These are phyloP conservation scores for Clitarchus hookeri DNA, from an alignment of 2,888 invertebrate genomes.

Conservation along the genomic window DNA sequence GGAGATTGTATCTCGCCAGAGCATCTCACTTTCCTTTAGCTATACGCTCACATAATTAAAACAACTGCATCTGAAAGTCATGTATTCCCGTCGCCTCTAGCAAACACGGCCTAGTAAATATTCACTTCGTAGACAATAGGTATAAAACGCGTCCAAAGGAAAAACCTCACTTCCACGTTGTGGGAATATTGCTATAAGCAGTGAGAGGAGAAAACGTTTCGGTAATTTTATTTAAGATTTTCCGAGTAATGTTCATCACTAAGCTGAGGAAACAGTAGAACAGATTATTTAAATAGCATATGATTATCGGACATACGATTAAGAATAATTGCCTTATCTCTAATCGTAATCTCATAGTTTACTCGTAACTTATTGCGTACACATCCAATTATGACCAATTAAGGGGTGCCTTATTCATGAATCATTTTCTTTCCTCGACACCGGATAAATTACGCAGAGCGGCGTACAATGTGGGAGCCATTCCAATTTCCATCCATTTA, in stretches of 20 bases:
- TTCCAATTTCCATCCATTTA: constrained; percentile 23
- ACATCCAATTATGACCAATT: constrained; percentile 10
- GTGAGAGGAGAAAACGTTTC: background rate
- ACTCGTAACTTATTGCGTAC: background rate
- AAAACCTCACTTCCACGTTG: background rate
- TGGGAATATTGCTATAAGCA: background rate
- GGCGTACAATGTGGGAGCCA: constrained; percentile 4
- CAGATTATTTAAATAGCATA: background rate
- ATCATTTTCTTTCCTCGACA: constrained; percentile 14
- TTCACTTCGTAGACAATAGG: background rate
- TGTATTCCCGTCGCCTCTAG: background rate
- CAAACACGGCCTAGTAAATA: background rate
- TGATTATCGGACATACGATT: constrained; percentile 5
- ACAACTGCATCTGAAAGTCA: background rate
- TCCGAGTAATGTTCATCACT: background rate
- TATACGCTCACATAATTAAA: background rate
- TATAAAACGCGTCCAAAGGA: background rate
- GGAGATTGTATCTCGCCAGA: background rate
- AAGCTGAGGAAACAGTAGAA: background rate
- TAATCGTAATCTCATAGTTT: constrained; percentile 2
- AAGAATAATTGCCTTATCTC: constrained; percentile 4
- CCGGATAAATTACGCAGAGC: background rate
- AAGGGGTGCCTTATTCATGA: background rate
- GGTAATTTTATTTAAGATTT: constrained; percentile 4
- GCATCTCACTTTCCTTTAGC: background rate